Percentiles rank a stretch among this genome's conserved stretches.
Evolutionary conservation across 2,888 invertebrate genomes (phyloP).

Genomic region (Drosophila yooni): DNA sequence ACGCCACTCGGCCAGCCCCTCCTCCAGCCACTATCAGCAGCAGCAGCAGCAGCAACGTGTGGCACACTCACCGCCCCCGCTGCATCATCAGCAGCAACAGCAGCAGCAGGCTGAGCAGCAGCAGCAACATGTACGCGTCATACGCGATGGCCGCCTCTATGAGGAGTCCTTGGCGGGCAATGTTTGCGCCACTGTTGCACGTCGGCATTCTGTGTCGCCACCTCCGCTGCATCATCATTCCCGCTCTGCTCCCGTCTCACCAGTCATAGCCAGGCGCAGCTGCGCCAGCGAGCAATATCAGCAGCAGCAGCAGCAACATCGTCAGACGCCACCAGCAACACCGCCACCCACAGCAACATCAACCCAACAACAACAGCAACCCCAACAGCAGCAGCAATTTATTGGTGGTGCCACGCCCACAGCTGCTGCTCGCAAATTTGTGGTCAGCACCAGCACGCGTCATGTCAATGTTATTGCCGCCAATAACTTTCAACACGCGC

Average conservation of each 20-base stretch:
- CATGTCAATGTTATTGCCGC: slow-evolving; percentile 84
- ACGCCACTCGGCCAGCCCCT: slow-evolving; percentile 80
- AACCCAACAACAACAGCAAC: slow-evolving; percentile 27
- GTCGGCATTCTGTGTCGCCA: slow-evolving; percentile 77
- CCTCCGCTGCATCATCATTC: slow-evolving; percentile 81
- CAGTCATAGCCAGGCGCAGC: slow-evolving; percentile 67
- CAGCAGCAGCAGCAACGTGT: slow-evolving; percentile 25
- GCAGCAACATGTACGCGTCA: slow-evolving; percentile 84
- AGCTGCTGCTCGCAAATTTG: slow-evolving; percentile 81
- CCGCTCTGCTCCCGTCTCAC: slow-evolving; percentile 77
- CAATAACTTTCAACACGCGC: slow-evolving; percentile 65
- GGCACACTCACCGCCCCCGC: slow-evolving; percentile 39
- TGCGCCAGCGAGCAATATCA: slow-evolving; percentile 67
- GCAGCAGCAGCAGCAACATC: slow-evolving; percentile 51
- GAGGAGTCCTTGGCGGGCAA: slow-evolving; percentile 72
- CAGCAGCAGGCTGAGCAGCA: slow-evolving; percentile 30
- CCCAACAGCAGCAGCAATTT: slow-evolving; percentile 53
- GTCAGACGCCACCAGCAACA: slow-evolving; percentile 38
- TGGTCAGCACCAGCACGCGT: slow-evolving; percentile 78
- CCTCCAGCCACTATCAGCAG: slow-evolving; percentile 70
- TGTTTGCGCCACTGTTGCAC: slow-evolving; percentile 40
- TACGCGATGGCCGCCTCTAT: slow-evolving; percentile 84
- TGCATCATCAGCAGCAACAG: slow-evolving; percentile 37
- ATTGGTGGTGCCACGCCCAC: slow-evolving; percentile 59
- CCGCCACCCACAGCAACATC: slow-evolving; percentile 36